Evolutionary conservation across 2,797 vertebrate species (phyloP).

Genomic region (Peromyscus nudipes): DNA sequence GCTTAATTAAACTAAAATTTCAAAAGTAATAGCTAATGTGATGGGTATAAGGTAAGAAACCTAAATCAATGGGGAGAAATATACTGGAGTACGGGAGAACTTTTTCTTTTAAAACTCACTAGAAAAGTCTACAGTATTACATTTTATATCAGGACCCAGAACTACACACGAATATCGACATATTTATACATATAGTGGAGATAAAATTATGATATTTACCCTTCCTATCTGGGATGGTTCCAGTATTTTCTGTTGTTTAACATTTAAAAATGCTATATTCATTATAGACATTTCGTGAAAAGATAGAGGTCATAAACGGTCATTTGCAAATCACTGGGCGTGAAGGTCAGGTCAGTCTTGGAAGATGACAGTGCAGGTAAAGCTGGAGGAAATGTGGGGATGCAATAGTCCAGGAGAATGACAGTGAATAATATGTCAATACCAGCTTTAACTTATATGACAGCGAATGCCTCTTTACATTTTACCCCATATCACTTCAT

Average conservation of each 20-base stretch:
- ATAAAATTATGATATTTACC: not conserved
- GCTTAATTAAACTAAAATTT: not conserved
- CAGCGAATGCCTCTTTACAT: not conserved
- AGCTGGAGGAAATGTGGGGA: not conserved
- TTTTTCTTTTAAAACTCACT: not conserved
- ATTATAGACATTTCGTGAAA: not conserved
- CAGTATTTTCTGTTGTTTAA: not conserved
- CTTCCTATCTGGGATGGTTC: not conserved
- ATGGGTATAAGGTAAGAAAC: not conserved
- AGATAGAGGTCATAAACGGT: not conserved
- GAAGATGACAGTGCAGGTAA: not conserved
- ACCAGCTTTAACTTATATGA: not conserved
- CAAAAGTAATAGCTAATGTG: not conserved
- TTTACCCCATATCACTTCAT: not conserved
- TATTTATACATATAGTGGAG: not conserved
- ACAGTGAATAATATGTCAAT: not conserved
- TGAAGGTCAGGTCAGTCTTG: not conserved
- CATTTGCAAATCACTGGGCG: not conserved
- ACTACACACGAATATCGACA: not conserved
- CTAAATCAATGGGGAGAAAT: not conserved
- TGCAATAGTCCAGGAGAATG: not conserved
- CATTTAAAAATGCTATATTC: not conserved
- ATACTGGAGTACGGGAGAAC: not conserved
- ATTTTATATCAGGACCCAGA: not conserved
- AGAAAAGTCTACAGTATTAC: not conserved